phyloP scores from a whole-genome alignment of 1,140 invertebrate species.

The Lerema accius region DNA sequence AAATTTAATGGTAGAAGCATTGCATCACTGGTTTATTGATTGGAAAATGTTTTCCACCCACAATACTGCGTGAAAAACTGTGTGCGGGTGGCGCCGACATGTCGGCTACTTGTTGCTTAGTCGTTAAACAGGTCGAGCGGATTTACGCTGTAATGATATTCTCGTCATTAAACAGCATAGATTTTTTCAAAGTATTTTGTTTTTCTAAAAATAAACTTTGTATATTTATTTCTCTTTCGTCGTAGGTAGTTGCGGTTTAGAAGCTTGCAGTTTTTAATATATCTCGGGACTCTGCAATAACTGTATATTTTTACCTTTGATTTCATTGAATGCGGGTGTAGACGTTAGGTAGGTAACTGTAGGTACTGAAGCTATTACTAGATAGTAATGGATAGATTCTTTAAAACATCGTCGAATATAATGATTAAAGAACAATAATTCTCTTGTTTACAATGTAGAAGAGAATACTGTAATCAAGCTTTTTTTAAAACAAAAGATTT shows the following conservation, averaged over 20 bases:
- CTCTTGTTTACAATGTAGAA: too few species aligned
- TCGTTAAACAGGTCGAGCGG: slow-evolving; percentile 42
- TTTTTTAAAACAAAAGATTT: too few species aligned
- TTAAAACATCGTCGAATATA: too few species aligned
- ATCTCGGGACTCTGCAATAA: background rate
- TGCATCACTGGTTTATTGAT: slow-evolving; percentile 18
- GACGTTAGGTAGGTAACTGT: too few species aligned
- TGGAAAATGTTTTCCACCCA: slow-evolving; percentile 12
- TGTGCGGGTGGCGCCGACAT: slow-evolving; percentile 47
- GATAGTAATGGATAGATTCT: too few species aligned
- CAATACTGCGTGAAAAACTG: slow-evolving; percentile 19
- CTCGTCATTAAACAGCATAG: background rate
- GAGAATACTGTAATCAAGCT: too few species aligned
- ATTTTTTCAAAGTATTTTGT: background rate
- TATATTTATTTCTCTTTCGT: too few species aligned
- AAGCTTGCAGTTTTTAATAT: background rate
- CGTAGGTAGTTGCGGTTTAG: too few species aligned
- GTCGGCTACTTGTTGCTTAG: slow-evolving; percentile 67
- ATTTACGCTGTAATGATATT: slow-evolving; percentile 43
- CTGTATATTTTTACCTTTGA: too few species aligned
- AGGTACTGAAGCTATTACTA: too few species aligned
- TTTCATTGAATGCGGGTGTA: too few species aligned
- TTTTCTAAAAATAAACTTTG: background rate
- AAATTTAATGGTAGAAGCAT: slow-evolving; percentile 15
- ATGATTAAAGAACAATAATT: too few species aligned